Percentiles rank a stretch among this genome's conserved stretches.
These are phyloP conservation scores for Anguilla rostrata DNA, from an alignment of 2,113 vertebrate species.

Conservation along the genomic window DNA sequence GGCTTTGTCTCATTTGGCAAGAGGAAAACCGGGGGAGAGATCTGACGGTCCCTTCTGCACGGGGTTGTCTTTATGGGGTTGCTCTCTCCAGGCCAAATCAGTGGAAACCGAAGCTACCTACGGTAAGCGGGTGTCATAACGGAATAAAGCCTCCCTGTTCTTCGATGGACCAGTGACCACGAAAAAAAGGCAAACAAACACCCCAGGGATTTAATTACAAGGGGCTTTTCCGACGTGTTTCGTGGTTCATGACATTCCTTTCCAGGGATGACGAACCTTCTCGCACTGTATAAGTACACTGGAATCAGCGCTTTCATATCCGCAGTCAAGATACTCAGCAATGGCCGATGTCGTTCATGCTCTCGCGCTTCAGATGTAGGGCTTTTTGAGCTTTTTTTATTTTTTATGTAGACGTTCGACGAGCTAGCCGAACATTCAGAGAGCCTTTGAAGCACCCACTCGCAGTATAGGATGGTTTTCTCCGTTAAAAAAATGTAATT, in stretches of 20 bases:
- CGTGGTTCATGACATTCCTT: conserved; percentile 1
- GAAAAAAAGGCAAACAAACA: not conserved
- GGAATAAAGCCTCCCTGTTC: not conserved
- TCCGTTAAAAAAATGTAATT: not conserved
- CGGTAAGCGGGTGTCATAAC: not conserved
- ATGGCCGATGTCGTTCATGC: not conserved
- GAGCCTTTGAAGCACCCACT: not conserved
- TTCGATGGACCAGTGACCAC: not conserved
- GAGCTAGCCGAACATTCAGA: not conserved
- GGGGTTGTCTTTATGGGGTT: not conserved
- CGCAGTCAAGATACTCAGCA: not conserved
- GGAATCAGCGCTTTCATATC: not conserved
- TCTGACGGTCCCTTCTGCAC: not conserved
- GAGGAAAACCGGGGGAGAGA: not conserved
- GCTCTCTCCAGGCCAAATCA: not conserved
- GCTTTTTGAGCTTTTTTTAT: not conserved
- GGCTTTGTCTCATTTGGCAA: not conserved
- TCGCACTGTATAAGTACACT: not conserved
- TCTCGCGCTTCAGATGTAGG: not conserved
- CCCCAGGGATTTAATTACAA: conserved; percentile 4
- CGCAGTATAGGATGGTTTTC: not conserved
- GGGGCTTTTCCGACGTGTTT: not conserved
- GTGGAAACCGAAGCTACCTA: not conserved
- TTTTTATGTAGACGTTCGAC: not conserved
- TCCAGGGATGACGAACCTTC: not conserved